Conservation (phyloP, 2,888 invertebrate species). For the Diloba caeruleocephala region DNA sequence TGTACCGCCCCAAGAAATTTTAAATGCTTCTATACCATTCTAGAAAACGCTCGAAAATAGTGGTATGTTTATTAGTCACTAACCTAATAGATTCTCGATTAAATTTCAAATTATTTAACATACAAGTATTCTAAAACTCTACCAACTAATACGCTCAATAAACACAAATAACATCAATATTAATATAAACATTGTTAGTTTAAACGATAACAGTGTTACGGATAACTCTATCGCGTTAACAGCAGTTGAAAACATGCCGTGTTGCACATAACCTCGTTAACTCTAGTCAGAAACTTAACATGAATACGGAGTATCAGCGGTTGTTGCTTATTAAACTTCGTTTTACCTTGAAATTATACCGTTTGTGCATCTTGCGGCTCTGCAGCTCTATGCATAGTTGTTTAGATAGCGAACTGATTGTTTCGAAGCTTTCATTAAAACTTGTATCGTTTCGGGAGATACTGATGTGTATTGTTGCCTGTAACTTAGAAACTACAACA, state of each 20-base stretch:
- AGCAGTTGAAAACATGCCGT: constrained; percentile 67
- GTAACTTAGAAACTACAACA: no score
- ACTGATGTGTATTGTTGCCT: constrained; percentile 2
- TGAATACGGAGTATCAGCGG: constrained; percentile 66
- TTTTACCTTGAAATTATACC: constrained; percentile 60
- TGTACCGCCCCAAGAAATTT: no score
- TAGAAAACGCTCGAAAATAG: no score
- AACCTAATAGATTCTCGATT: no score
- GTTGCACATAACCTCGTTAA: constrained; percentile 70
- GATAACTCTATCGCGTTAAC: constrained; percentile 64
- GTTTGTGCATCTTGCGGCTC: constrained; percentile 48
- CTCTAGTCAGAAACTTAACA: constrained; percentile 62
- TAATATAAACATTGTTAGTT: constrained; percentile 57
- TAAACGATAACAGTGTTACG: constrained; percentile 55
- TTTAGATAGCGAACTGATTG: constrained; percentile 48
- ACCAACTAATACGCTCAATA: constrained; percentile 35
- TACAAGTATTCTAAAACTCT: constrained; percentile 20
- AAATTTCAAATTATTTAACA: constrained; percentile 1
- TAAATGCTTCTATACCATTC: no score
- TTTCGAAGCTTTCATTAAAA: constrained; percentile 47
- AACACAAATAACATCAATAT: constrained; percentile 43
- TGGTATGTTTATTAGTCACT: no score
- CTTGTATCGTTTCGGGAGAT: constrained; percentile 31
- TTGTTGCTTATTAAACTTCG: constrained; percentile 78
- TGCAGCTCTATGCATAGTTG: not conserved